Percentiles rank a stretch among this genome's conserved stretches.
These are phyloP conservation scores for Cyanoderma ruficeps DNA, from an alignment of 2,113 vertebrate genomes.

Conservation along the genomic window DNA sequence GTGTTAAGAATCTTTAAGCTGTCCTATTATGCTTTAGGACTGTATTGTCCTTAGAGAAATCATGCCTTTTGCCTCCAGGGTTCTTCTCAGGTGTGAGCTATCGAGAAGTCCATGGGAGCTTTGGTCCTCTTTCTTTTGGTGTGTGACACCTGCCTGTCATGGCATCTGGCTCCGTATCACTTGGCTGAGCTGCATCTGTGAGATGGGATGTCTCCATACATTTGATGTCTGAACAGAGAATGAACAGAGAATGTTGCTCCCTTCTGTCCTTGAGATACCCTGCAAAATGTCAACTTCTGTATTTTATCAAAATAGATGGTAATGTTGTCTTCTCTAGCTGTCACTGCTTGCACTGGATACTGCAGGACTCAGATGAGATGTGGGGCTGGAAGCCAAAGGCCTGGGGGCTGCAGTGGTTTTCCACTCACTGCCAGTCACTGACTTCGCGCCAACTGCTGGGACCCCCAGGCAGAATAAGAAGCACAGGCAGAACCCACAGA, in stretches of 20 bases:
- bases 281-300: neutral
- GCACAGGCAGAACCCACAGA: neutral
- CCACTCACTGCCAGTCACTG: neutral
- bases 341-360: neutral
- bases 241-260: neutral
- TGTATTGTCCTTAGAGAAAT: neutral
- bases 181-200: neutral
- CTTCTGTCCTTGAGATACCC: neutral
- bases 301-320: neutral
- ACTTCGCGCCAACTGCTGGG: fast-evolving
- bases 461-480: neutral
- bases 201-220: neutral
- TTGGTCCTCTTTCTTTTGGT: neutral
- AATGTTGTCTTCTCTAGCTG: neutral
- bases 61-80: neutral
- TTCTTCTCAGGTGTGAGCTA: neutral
- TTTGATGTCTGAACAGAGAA: neutral
- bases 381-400: neutral
- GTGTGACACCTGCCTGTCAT: neutral
- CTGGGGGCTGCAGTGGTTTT: neutral
- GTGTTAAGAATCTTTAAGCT: neutral
- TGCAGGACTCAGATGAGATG: neutral
- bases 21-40: neutral
- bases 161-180: fast-evolving
- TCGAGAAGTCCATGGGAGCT: neutral